Evolutionary conservation across 2,797 vertebrate species (phyloP).

Genomic region (Propithecus deckenii): DNA sequence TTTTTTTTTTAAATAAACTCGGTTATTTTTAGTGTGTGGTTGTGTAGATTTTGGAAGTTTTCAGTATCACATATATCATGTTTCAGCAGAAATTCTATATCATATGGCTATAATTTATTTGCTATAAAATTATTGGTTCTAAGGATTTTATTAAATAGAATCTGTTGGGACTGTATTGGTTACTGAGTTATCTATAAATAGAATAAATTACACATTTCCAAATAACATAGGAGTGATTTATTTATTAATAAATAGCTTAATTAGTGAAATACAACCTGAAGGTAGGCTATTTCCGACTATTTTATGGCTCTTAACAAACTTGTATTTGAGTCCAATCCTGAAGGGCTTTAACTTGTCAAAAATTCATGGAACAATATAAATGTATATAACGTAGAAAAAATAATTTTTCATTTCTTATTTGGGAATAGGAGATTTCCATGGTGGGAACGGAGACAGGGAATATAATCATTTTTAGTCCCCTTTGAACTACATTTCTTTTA

Average conservation of each 20-base stretch:
- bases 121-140: background rate
- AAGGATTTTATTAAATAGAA: slow-evolving; percentile 31
- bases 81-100: background rate
- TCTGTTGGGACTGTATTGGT: background rate
- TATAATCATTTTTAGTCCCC: slow-evolving; percentile 25
- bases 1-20: background rate
- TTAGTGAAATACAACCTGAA: background rate
- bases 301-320: slow-evolving; percentile 44
- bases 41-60: background rate
- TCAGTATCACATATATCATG: background rate
- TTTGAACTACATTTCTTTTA: slow-evolving; percentile 2
- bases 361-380: slow-evolving; percentile 25
- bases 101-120: background rate
- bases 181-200: background rate
- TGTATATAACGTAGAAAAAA: slow-evolving; percentile 44
- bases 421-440: slow-evolving; percentile 12
- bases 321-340: background rate
- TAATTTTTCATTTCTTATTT: slow-evolving; percentile 29
- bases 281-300: background rate
- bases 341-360: slow-evolving; percentile 24
- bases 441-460: background rate
- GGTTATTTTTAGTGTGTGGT: background rate
- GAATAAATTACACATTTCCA: slow-evolving; percentile 34
- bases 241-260: background rate
- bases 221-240: background rate